Percentiles rank a stretch among this genome's conserved stretches.
Conservation (phyloP, 2,888 invertebrate species). For the Orchestes rusci region DNA sequence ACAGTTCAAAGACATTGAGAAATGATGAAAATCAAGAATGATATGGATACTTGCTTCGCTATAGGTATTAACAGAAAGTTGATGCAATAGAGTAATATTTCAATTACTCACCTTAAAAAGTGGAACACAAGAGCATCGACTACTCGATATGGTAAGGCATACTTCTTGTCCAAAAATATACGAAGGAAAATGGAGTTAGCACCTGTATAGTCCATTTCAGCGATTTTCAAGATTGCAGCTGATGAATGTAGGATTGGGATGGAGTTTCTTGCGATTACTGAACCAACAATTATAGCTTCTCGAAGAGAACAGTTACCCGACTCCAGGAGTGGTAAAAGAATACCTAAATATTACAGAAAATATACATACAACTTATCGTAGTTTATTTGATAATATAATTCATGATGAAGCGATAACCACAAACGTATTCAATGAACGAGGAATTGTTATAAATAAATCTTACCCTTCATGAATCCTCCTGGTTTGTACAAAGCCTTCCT, state of each 20-base stretch:
- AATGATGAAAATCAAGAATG: no score
- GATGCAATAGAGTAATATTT: no score
- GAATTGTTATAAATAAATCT: no score
- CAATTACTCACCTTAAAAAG: constrained; percentile 78
- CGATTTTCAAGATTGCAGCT: constrained; percentile 90
- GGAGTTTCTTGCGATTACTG: constrained; percentile 82
- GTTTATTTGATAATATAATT: no score
- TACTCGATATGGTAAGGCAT: constrained; percentile 91
- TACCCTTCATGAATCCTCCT: constrained; percentile 93
- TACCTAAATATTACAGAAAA: constrained; percentile 38
- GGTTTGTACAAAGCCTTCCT: constrained; percentile 93
- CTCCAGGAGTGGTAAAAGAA: constrained; percentile 67
- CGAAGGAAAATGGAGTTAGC: constrained; percentile 92
- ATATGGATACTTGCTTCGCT: no score
- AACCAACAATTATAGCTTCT: constrained; percentile 93
- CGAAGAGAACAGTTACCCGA: constrained; percentile 89
- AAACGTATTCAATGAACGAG: no score
- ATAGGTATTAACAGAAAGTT: no score
- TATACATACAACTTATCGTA: background rate
- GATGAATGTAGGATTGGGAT: constrained; percentile 93
- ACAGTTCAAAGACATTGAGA: no score
- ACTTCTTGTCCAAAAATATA: constrained; percentile 94
- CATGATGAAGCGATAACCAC: no score
- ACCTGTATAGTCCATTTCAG: constrained; percentile 96
- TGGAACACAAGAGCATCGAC: constrained; percentile 93